These are phyloP conservation scores for Alca torda DNA, from an alignment of 2,797 vertebrate species.

Conservation along the genomic window DNA sequence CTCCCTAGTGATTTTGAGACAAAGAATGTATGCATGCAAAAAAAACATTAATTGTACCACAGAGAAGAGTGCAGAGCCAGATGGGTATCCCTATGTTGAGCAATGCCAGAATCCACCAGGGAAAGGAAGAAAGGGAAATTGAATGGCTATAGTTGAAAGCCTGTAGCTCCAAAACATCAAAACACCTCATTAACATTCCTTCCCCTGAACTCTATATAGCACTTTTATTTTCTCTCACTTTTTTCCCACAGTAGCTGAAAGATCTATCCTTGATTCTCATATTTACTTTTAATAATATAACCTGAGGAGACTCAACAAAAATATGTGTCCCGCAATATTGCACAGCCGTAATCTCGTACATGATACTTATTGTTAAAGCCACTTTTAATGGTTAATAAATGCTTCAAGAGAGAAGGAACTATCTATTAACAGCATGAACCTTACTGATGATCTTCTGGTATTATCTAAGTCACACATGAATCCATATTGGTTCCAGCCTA, in stretches of 20 bases:
- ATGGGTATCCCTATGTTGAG: background rate
- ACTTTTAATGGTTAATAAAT: background rate
- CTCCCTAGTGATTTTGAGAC: conserved; percentile 9
- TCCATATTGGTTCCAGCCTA: background rate
- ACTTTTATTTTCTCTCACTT: background rate
- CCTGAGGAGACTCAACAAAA: background rate
- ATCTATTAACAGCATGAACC: background rate
- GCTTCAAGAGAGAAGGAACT: background rate
- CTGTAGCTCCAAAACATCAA: conserved; percentile 19
- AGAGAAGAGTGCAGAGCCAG: conserved; percentile 4
- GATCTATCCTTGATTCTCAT: background rate
- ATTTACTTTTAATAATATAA: background rate
- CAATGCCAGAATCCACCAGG: background rate
- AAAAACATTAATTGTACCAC: background rate
- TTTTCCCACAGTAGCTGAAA: background rate
- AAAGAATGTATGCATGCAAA: conserved; percentile 12
- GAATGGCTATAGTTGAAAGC: background rate
- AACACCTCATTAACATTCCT: conserved; percentile 31
- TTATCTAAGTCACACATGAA: background rate
- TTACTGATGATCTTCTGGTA: background rate
- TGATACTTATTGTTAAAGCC: background rate
- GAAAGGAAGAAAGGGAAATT: conserved; percentile 12
- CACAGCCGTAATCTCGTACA: background rate
- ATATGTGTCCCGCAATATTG: background rate
- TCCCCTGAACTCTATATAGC: background rate